Evolutionary conservation across 2,797 vertebrate genomes (phyloP), one percentile per base, ranked within the genome.

Genomic region (Graptemys geographica): DNA sequence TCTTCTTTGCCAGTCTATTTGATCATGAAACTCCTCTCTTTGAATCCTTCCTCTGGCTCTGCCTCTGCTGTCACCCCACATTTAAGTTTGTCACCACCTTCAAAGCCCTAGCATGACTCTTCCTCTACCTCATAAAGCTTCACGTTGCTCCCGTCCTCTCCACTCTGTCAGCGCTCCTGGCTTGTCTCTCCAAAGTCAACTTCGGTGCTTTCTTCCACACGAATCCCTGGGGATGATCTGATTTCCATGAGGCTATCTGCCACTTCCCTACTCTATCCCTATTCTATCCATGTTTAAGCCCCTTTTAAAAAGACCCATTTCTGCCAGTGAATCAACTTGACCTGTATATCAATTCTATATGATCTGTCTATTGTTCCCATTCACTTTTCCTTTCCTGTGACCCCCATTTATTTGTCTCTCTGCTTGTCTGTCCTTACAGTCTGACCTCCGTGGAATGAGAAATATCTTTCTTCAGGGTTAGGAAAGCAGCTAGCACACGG

Each of bases 161-260:
- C 18, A 81, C 82, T 91, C 84, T 94, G 78, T 88, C 53, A 92
- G 69, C 59, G 81, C 16, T 72, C 0, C 41, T 72, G n/a, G 37
- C 79, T 90, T 69, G 28, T 57, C 55, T 90, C 49, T 18, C 84
- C 49, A 9, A 51, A 87, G 7, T 25, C 16, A 55, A 19, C 52
- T 90, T 85, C 87, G 76, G 90, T 49, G 72, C 8, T 31, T n/a
- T 53, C 76, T 23, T 87, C 94, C 89, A 81, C 18, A 94, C 47
- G 8, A 33, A 7, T n/a, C 62, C 62, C 88, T 83, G 86, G 81
- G 84, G 79, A 33, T 31, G 51, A 90, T n/a, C 12, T 74, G 31
- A 80, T 52, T 41, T 23, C 76, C 23, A 52, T 41, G n/a, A 91
- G 79, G 41, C 27, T 27, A 25, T 56, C 55, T 56, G 55, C 25